Percentiles rank a stretch among this genome's conserved stretches.
These are phyloP conservation scores for Cantharis flavilabris DNA, from an alignment of 2,888 invertebrate species.

Conservation along the genomic window DNA sequence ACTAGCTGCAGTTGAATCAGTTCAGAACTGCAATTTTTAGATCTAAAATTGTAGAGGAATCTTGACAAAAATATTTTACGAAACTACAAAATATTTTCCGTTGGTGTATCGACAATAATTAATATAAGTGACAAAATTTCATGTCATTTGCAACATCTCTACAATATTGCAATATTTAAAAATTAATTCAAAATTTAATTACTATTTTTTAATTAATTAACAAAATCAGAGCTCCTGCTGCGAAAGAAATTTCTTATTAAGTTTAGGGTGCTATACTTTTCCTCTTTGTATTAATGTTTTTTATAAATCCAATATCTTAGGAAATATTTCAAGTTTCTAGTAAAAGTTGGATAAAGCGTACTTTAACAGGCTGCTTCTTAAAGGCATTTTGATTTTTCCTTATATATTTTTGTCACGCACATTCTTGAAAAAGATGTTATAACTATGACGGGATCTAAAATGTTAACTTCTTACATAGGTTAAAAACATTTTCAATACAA, in stretches of 20 bases:
- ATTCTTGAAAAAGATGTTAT: background rate
- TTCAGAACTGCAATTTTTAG: background rate
- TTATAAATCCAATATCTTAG: background rate
- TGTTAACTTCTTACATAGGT: background rate
- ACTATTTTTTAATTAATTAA: background rate
- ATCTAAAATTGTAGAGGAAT: background rate
- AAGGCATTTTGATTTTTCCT: background rate
- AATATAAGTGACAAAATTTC: background rate
- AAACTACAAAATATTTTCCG: too few relatives aligned
- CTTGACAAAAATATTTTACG: background rate
- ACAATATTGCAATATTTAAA: background rate
- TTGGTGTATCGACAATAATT: too few relatives aligned
- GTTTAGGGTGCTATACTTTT: background rate
- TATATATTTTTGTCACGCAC: constrained; percentile 2
- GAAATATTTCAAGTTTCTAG: background rate
- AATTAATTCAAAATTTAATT: background rate
- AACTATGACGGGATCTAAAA: background rate
- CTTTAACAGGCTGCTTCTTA: background rate
- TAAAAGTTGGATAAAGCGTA: background rate
- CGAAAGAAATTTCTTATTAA: background rate
- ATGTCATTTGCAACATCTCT: background rate
- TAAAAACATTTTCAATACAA: background rate
- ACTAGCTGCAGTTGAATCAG: background rate
- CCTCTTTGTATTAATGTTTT: background rate
- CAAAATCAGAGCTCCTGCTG: background rate